Percentiles rank a stretch among this genome's conserved stretches.
These are phyloP conservation scores for Phocides pigmalion DNA, from an alignment of 1,140 invertebrate species.

Conservation along the genomic window DNA sequence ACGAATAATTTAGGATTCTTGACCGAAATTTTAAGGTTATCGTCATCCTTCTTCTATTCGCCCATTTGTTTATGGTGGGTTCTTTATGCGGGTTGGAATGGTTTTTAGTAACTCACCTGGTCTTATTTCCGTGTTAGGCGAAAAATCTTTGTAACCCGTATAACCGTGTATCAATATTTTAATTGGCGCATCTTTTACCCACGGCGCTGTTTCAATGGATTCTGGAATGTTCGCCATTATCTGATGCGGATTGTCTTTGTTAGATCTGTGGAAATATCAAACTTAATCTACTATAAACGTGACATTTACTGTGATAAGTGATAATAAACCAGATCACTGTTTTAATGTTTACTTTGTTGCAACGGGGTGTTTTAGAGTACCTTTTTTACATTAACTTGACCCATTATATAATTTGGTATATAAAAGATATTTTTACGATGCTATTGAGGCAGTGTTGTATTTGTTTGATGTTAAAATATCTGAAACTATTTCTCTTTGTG, in stretches of 20 bases:
- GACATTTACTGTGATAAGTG: slow-evolving; percentile 3
- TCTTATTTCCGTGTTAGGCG: slow-evolving; percentile 84
- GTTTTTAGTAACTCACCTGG: slow-evolving; percentile 68
- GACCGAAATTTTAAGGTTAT: slow-evolving; percentile 22
- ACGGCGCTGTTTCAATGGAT: slow-evolving; percentile 73
- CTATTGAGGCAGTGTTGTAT: no score
- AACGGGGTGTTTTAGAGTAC: no score
- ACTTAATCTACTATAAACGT: slow-evolving; percentile 21
- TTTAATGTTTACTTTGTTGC: neutral
- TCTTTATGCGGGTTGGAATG: slow-evolving; percentile 1
- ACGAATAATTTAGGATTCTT: slow-evolving; percentile 9
- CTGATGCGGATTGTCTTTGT: slow-evolving; percentile 73
- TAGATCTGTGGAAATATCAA: slow-evolving; percentile 57
- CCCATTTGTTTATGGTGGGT: neutral
- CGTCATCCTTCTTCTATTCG: neutral
- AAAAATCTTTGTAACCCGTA: slow-evolving; percentile 84
- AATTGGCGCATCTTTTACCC: slow-evolving; percentile 64
- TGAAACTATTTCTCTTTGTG: no score
- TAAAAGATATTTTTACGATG: no score
- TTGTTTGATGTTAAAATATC: no score
- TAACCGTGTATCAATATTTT: slow-evolving; percentile 85
- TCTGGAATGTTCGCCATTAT: slow-evolving; percentile 66
- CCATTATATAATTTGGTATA: no score
- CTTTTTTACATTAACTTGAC: no score
- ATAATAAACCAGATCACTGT: neutral